Evolutionary conservation across 2,113 vertebrate species (phyloP).

Genomic region (Hippocampus mohnikei): DNA sequence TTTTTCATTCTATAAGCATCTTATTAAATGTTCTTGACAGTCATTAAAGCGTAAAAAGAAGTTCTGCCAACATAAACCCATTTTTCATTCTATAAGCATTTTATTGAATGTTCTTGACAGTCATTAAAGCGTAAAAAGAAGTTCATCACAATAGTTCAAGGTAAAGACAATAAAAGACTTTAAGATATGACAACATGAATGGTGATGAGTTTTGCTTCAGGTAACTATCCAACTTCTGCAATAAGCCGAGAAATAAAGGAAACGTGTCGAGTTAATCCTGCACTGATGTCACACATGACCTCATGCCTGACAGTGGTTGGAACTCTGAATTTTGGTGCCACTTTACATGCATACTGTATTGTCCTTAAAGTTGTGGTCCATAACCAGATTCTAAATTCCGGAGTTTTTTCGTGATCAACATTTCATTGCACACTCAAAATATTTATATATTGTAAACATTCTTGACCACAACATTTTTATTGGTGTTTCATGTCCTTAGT

Average conservation of each 20-base stretch:
- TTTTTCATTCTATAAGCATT: no score
- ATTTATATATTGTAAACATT: neutral
- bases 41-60: no score
- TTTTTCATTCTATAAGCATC: no score
- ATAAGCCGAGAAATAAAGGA: neutral
- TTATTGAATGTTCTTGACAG: no score
- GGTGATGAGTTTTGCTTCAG: neutral
- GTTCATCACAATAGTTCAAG: no score
- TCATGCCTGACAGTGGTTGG: neutral
- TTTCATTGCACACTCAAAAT: neutral
- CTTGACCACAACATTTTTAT: slow-evolving; percentile 19
- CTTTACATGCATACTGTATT: neutral
- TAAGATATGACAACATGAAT: neutral
- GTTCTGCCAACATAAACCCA: no score
- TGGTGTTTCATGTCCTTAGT: slow-evolving; percentile 29
- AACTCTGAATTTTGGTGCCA: neutral
- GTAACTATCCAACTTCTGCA: neutral
- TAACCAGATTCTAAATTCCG: neutral
- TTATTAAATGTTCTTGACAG: no score
- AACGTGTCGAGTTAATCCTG: neutral
- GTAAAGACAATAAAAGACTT: no score
- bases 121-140: no score
- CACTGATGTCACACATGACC: neutral
- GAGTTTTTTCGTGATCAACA: no score
- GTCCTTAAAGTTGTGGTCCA: neutral